Base-by-base conservation (phyloP, 2,888 invertebrate species). In the Aspidapion aeneum region DNA sequence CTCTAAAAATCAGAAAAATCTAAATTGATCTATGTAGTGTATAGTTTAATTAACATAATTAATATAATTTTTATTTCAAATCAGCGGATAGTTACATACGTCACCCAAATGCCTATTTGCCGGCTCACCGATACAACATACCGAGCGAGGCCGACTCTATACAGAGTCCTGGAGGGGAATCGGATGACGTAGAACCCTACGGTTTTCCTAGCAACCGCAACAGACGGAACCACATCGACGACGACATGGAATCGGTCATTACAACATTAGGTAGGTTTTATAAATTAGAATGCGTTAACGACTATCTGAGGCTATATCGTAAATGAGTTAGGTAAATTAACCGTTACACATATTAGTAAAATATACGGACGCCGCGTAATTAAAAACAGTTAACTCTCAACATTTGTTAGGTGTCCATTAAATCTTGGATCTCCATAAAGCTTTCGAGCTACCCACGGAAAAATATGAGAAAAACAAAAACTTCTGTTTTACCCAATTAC, bases 101-200 rank as follows among this genome's bases (percentile, higher is more conserved):
- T 73, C 93, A 93, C 83, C 92, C 91, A 63, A 91, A 94, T 81
- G 87, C 90, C 72, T 94, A 93, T 82, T 85, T 93, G 74, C 91
- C 91, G 61, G 81, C 84, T 66, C 81, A 80, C 71, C 78, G 77
- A 60, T 87, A 88, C 78, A 88, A 87, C 75, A 87, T 87, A 73
- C 87, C 86, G 73, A 87, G 86, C 73, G 87, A 87, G 77, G 84
- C 83, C 67, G 87, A 87, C 62, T 76, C 77, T 69, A 72, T 80
- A 65, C 78, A 79, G 64, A 79, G 79, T 70, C 79, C 79, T 58
- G 78, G 77, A 50, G 76, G 76, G 21, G 80, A 81, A 65, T 81
- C 82, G 1, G 81, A 82, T 63, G 82, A 82, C 60, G 78, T 82
- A 64, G 82, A 80, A 70, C 79, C 82, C n/a, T 82, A 82, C 68